These are phyloP conservation scores for Triops cancriformis DNA, from an alignment of 1,140 invertebrate species.

Conservation along the genomic window DNA sequence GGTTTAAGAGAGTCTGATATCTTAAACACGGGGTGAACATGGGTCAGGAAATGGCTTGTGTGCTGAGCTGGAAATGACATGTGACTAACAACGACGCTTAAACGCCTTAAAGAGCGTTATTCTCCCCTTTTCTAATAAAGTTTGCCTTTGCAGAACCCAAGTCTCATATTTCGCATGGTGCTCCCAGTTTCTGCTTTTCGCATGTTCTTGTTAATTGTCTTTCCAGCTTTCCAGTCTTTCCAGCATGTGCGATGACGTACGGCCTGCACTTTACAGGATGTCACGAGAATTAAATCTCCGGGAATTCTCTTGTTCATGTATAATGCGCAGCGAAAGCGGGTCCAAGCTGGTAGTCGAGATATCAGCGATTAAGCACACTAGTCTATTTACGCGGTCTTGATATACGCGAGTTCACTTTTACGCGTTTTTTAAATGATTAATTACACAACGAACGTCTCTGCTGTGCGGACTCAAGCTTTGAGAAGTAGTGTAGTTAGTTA, in stretches of 20 bases:
- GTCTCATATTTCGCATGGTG: background rate
- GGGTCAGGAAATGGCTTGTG: background rate
- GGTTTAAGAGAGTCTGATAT: background rate
- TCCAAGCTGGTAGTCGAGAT: too few relatives aligned
- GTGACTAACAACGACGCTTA: conserved; percentile 6
- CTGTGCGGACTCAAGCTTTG: too few relatives aligned
- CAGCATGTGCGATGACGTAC: background rate
- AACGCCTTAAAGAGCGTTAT: background rate
- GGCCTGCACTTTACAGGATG: background rate
- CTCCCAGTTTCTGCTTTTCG: background rate
- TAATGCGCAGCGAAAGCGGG: background rate
- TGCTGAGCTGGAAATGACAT: conserved; percentile 10
- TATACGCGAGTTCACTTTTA: too few relatives aligned
- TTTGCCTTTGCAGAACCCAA: background rate
- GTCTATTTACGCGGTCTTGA: too few relatives aligned
- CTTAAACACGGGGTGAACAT: background rate
- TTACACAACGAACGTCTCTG: too few relatives aligned
- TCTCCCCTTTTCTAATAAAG: background rate
- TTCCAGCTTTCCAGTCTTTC: background rate
- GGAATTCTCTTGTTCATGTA: background rate
- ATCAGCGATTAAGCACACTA: too few relatives aligned
- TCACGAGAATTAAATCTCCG: background rate
- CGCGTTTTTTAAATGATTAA: too few relatives aligned
- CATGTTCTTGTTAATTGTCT: background rate
- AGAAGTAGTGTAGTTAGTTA: too few relatives aligned